A percentile compares a stretch with the other conserved stretches of the same genome.
Evolutionary conservation across 2,797 vertebrate species (phyloP).

Genomic region (Tragelaphus oryx): DNA sequence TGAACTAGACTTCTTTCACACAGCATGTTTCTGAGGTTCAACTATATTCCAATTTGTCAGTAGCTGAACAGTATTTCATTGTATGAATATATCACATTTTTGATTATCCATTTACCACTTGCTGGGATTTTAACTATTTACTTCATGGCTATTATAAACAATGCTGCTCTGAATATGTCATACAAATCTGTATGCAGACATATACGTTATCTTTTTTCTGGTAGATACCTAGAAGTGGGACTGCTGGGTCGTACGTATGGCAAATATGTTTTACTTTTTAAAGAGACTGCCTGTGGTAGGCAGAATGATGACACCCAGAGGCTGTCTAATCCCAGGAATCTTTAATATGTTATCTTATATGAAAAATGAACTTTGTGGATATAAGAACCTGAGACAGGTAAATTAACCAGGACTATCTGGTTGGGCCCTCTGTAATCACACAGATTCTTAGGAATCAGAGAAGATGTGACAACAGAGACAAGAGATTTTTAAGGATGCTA

Average conservation of each 20-base stretch:
- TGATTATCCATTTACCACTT: background rate
- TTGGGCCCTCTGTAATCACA: background rate
- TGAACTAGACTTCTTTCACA: background rate
- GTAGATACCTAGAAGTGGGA: background rate
- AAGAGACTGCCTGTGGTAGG: background rate
- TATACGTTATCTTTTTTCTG: background rate
- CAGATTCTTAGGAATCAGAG: background rate
- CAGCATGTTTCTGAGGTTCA: background rate
- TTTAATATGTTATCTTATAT: background rate
- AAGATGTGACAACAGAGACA: background rate
- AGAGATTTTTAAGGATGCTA: background rate
- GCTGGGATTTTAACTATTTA: background rate
- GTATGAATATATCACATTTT: background rate
- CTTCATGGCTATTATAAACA: background rate
- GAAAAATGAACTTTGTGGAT: background rate
- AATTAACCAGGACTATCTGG: background rate
- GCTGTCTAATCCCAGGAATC: background rate
- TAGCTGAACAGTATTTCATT: background rate
- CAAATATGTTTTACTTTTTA: background rate
- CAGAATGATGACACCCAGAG: background rate
- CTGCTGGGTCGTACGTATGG: background rate
- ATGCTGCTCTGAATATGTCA: background rate
- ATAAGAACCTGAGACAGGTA: background rate
- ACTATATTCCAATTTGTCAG: background rate
- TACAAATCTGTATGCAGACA: background rate